Base-by-base conservation (phyloP, 2,113 vertebrate genomes). In the Sialia sialis region DNA sequence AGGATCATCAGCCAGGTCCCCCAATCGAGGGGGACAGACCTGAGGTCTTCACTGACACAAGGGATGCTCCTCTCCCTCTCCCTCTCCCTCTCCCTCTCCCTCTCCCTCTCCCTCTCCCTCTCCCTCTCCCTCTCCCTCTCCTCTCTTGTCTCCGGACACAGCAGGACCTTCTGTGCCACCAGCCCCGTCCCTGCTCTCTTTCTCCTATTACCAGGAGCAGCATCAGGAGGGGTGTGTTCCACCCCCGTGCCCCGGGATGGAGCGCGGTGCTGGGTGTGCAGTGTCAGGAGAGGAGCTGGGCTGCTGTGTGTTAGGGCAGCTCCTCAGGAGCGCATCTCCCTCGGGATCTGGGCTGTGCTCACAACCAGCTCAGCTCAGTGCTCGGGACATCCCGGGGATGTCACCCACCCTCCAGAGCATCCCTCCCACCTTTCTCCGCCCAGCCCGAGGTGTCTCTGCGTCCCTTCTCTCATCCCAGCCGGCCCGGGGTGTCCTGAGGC, bases 261-360 rank as follows among this genome's bases (percentile, higher is more conserved):
- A 17, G 59, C 74, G 62, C 39, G 22, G 8, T 0, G 16, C 8
- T 29, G 4, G 66, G 15, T 19, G 43, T n/a, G 43, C 39, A 12
- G 39, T 27, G 84, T 49, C 79, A 17, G 18, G 34, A 91, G 93
- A 87, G 95, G 96, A 93, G 94, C 95, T 68, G 69, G 29, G 70
- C 34, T 4, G 18, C 1, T 46, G 82, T 62, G 25, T 51, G 41
- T 44, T 48, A 52, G 59, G 41, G 39, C 52, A 48, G 78, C 38
- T 84, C 93, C 34, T 67, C 91, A 44, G 70, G 52, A 84, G 90
- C 9, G 75, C 78, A 19, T 63, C 79, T 30, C 76, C 66, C 4
- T 2, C 52, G 17, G 89, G 82, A 17, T 89, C 63, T 23, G 5
- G 80, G 69, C 86, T 29, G 75, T 1, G 60, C 16, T 52, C 22